Evolutionary conservation across 2,113 vertebrate species (phyloP), one percentile per base, ranked within the genome.

Genomic region (Leptobrachium leishanense): DNA sequence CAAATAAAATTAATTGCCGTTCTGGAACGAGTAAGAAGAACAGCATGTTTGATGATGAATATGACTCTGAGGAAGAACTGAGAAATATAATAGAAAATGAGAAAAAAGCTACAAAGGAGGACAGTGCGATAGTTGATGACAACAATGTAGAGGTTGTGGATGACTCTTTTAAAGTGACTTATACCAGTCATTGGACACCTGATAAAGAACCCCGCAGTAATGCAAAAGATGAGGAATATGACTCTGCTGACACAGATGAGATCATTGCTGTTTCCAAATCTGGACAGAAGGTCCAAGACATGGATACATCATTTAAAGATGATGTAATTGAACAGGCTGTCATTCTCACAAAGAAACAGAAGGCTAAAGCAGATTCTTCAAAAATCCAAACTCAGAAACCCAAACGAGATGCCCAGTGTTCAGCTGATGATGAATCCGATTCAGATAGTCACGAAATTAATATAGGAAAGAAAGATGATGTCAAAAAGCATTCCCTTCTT

Each of bases 191-290:
- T 50, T 82, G 74, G 82, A 85, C 84, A 72, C 80, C 62, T 10
- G 2, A 1, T 68, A 88, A 82, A 43, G 71, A 50, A 53, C 20
- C 2, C 44, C 41, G 43, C 64, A 67, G 69, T 11, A 3, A 42
- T 42, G 0, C 13, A 4, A 81, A 83, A 72, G 85, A 85, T 0
- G 85, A 93, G 8, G 88, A 90, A 2, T 95, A 92, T 72, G 93
- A 97, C 85, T 98, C 95, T 1, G 94, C 92, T 39, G 95, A 94
- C 87, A 96, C 95, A 0, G 96, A 96, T 88, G 95, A 98, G 89
- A 94, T 98, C 59, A 90, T 97, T 67, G 89, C 90, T 15, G 87
- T 85, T 81, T 90, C 87, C 70, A 94, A 88, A 89, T 84, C 20
- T 44, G 40, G 9, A 2, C 39, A 68, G 31, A 75, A 54, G 8